A percentile compares a stretch with the other conserved stretches of the same genome.
phyloP scores from a whole-genome alignment of 2,113 vertebrate genomes.

The Pheucticus melanocephalus region DNA sequence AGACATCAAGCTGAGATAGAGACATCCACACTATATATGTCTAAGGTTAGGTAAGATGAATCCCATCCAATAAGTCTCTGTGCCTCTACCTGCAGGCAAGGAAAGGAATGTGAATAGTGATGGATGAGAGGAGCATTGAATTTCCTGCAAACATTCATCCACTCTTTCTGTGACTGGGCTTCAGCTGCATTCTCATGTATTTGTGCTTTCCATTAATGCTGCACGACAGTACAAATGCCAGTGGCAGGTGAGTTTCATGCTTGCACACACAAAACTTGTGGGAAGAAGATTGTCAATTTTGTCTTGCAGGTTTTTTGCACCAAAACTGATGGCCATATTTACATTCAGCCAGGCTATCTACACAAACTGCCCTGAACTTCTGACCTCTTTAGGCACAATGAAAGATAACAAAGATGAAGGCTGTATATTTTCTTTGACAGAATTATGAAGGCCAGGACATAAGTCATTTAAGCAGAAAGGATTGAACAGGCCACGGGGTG shows the following conservation, averaged over 20 bases:
- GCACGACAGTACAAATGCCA: neutral
- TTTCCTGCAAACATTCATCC: conserved; percentile 49
- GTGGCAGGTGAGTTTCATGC: conserved; percentile 22
- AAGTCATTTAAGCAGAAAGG: conserved; percentile 53
- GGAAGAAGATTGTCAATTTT: conserved; percentile 48
- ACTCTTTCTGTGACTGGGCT: neutral
- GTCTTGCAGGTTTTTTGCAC: conserved; percentile 7
- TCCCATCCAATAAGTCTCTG: conserved; percentile 49
- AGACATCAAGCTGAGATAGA: conserved; percentile 44
- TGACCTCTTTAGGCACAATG: conserved; percentile 67
- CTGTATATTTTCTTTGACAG: conserved; percentile 64
- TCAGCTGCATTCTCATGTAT: neutral
- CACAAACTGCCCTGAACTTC: conserved; percentile 51
- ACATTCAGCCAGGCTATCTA: conserved; percentile 48
- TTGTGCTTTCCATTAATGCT: neutral
- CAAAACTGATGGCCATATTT: conserved; percentile 51
- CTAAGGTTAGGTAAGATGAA: conserved; percentile 61
- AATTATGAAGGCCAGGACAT: conserved; percentile 61
- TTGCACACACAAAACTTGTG: conserved; percentile 55
- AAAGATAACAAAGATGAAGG: conserved; percentile 67
- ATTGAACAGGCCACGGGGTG: neutral
- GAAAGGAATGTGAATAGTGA: conserved; percentile 59
- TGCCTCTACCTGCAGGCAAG: conserved; percentile 48
- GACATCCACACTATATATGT: conserved; percentile 36
- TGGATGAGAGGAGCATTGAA: conserved; percentile 50